Evolutionary conservation across 2,888 invertebrate species (phyloP).

Genomic region (Tetrapedia diversipes): DNA sequence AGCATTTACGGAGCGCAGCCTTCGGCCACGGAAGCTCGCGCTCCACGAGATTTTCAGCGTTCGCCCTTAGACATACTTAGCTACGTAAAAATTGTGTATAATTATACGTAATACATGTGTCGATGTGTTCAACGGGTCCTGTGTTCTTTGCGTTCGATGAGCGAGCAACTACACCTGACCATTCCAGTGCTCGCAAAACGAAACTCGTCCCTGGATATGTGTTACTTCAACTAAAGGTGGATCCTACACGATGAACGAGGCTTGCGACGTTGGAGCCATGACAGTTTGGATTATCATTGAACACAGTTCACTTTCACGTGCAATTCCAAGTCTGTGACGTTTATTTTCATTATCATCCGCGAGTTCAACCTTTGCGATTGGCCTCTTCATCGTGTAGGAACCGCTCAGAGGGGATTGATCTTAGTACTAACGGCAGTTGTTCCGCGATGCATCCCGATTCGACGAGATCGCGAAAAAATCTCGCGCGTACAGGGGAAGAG

Average conservation of each 20-base stretch:
- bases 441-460: neutral
- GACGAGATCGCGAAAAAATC: neutral
- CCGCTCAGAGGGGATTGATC: too few relatives aligned
- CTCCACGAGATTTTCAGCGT: conserved; percentile 50
- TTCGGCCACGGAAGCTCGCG: conserved; percentile 39
- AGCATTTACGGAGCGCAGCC: conserved; percentile 75
- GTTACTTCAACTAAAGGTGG: conserved; percentile 10
- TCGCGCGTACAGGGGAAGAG: neutral
- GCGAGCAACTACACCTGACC: conserved; percentile 25
- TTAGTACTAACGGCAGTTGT: conserved; percentile 28
- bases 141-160: conserved; percentile 28
- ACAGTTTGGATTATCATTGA: too few relatives aligned
- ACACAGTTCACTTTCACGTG: too few relatives aligned
- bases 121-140: too few relatives aligned
- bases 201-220: conserved; percentile 14
- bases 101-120: too few relatives aligned
- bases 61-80: conserved; percentile 25
- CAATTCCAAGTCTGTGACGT: too few relatives aligned
- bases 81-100: conserved; percentile 5
- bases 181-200: conserved; percentile 1
- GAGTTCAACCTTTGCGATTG: too few relatives aligned
- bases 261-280: too few relatives aligned
- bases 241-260: too few relatives aligned
- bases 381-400: too few relatives aligned
- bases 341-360: too few relatives aligned